These are phyloP conservation scores for Lottia scabra DNA, from an alignment of 2,888 invertebrate species.

Conservation along the genomic window DNA sequence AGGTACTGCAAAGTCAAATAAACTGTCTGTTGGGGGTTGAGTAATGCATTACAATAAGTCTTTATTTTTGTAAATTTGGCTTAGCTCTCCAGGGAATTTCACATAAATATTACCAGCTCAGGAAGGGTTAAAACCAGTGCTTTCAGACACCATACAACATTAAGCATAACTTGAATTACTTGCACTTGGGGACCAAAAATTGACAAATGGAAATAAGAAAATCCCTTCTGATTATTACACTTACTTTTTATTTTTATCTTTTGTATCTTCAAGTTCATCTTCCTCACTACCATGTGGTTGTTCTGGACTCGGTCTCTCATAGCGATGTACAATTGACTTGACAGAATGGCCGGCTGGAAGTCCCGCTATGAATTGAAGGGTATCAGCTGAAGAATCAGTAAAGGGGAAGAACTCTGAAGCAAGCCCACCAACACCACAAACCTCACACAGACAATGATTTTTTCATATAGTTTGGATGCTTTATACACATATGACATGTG, in stretches of 20 bases:
- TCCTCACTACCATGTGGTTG: not conserved
- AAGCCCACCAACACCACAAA: not conserved
- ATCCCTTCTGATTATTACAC: not conserved
- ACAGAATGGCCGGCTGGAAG: conserved; percentile 32
- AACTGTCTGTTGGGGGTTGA: too few relatives aligned
- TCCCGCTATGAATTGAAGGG: conserved; percentile 38
- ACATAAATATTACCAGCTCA: too few relatives aligned
- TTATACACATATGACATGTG: too few relatives aligned
- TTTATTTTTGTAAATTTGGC: too few relatives aligned
- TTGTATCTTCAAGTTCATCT: not conserved
- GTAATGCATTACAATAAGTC: too few relatives aligned
- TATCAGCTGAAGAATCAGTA: conserved; percentile 23
- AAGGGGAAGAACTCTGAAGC: not conserved
- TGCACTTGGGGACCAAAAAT: too few relatives aligned
- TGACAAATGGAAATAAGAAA: not conserved
- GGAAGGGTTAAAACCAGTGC: too few relatives aligned
- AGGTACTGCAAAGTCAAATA: too few relatives aligned
- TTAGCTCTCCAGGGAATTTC: too few relatives aligned
- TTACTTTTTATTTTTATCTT: conserved; percentile 16
- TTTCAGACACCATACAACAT: too few relatives aligned
- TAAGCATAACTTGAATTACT: too few relatives aligned
- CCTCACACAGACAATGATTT: not conserved
- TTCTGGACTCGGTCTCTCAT: conserved; percentile 20
- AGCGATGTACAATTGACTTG: conserved; percentile 31
- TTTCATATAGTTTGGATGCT: too few relatives aligned